Evolutionary conservation across 2,888 invertebrate species (phyloP).

Genomic region (Orchestes rusci): DNA sequence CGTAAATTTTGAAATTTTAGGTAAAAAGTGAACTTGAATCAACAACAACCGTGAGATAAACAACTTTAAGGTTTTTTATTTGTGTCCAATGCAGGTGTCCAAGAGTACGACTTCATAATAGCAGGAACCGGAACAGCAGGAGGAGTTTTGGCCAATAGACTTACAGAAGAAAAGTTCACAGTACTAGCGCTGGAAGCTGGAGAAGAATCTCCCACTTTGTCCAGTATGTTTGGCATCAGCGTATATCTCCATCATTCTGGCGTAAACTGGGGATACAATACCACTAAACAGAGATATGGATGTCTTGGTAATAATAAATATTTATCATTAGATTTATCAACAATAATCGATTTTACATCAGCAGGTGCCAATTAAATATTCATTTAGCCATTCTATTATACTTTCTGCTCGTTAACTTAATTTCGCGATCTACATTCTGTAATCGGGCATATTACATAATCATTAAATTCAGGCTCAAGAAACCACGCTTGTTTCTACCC

Average conservation of each 20-base stretch:
- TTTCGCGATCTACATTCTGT: too few species aligned
- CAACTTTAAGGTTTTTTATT: too few species aligned
- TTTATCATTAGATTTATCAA: neutral
- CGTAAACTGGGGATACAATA: constrained; percentile 12
- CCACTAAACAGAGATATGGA: constrained; percentile 6
- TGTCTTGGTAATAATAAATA: constrained; percentile 13
- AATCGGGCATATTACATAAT: too few species aligned
- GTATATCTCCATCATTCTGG: constrained; percentile 14
- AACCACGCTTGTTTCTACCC: constrained; percentile 59
- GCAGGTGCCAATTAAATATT: too few species aligned
- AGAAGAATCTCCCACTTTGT: constrained; percentile 12
- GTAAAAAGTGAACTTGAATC: too few species aligned
- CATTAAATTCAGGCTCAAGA: constrained; percentile 23
- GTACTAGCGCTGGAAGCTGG: constrained; percentile 11
- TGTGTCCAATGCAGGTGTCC: too few species aligned
- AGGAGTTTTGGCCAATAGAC: constrained; percentile 11
- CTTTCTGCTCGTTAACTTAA: too few species aligned
- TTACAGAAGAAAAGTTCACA: constrained; percentile 10
- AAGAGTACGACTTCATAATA: constrained; percentile 12
- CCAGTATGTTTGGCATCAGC: constrained; percentile 12
- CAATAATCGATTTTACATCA: neutral
- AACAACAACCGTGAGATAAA: too few species aligned
- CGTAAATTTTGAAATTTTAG: too few species aligned
- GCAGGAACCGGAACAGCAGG: constrained; percentile 14
- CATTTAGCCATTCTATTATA: too few species aligned